Evolutionary conservation across 2,797 vertebrate species (phyloP).

Genomic region (Sebastes steindachneri): DNA sequence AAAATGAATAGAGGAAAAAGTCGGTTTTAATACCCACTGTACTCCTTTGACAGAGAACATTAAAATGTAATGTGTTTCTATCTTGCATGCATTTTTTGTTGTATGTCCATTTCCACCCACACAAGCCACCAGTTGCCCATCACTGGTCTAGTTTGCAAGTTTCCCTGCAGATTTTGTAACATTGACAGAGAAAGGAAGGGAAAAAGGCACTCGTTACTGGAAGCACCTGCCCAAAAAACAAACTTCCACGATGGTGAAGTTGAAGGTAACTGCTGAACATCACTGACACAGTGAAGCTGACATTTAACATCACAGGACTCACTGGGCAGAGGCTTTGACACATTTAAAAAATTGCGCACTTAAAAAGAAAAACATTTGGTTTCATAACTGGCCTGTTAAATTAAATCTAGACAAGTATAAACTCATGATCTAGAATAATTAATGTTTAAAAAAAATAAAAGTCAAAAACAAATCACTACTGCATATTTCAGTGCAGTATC

Average conservation of each 20-base stretch:
- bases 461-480: conserved; percentile 13
- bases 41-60: background rate
- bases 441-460: background rate
- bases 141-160: conserved; percentile 11
- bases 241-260: background rate
- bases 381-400: conserved; percentile 47
- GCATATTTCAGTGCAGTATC: conserved; percentile 8
- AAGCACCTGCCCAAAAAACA: background rate
- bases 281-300: background rate
- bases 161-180: background rate
- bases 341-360: conserved; percentile 9
- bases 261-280: background rate
- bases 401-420: background rate
- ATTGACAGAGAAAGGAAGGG: background rate
- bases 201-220: conserved; percentile 33
- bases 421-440: conserved; percentile 6
- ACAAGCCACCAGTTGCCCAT: background rate
- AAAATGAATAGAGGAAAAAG: background rate
- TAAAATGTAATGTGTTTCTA: background rate
- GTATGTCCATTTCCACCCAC: background rate
- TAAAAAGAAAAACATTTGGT: conserved; percentile 24
- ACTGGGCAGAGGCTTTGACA: conserved; percentile 5
- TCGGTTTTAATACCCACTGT: conserved; percentile 8
- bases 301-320: background rate
- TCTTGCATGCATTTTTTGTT: background rate